Evolutionary conservation across 2,797 vertebrate genomes (phyloP).

Genomic region (Amniataba percoides): DNA sequence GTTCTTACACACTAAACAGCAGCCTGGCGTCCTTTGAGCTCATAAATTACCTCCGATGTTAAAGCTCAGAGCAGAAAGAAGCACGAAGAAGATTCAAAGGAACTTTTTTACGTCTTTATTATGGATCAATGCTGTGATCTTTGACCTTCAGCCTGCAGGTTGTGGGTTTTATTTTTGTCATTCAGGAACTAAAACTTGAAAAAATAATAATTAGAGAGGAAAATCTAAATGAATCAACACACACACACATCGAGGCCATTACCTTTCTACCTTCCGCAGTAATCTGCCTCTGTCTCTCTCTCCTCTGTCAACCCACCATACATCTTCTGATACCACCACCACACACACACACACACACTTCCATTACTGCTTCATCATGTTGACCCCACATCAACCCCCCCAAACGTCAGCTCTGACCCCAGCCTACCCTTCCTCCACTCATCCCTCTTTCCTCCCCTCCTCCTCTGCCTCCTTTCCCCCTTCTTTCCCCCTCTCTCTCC

Average conservation of each 20-base stretch:
- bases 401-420: slow-evolving; percentile 70
- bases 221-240: slow-evolving; percentile 11
- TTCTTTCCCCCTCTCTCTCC: background rate
- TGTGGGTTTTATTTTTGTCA: slow-evolving; percentile 14
- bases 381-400: slow-evolving; percentile 77
- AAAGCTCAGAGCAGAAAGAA: background rate
- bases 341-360: slow-evolving; percentile 63
- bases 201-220: background rate
- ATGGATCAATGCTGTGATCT: background rate
- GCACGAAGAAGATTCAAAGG: background rate
- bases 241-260: slow-evolving; percentile 49
- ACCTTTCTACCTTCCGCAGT: slow-evolving; percentile 69
- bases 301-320: slow-evolving; percentile 72
- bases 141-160: slow-evolving; percentile 26
- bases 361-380: slow-evolving; percentile 82
- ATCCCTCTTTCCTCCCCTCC: slow-evolving; percentile 41
- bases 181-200: slow-evolving; percentile 37
- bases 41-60: background rate
- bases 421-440: slow-evolving; percentile 71
- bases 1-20: background rate
- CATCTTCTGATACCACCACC: slow-evolving; percentile 61
- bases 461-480: background rate
- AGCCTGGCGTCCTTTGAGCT: background rate
- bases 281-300: slow-evolving; percentile 67
- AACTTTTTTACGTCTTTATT: background rate